Evolutionary conservation across 1,140 invertebrate genomes (phyloP), one percentile per base, ranked within the genome.

Genomic region (Drosophila simulans): DNA sequence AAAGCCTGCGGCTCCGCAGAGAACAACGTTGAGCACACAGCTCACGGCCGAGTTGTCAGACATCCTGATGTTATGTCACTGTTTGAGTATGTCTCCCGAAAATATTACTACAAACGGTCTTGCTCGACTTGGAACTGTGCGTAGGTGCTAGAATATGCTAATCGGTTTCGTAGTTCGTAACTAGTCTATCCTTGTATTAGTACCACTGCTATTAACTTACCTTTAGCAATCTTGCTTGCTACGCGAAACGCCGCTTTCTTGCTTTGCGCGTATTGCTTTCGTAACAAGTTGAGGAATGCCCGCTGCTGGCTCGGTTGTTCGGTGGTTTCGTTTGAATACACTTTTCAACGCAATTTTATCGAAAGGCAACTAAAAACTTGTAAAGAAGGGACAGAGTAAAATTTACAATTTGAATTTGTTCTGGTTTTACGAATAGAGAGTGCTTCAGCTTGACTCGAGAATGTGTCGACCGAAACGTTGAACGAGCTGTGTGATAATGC

Each of bases 381-480:
- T 34, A 20, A 31, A 11, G 10, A n/a, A 20, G 27, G 11, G 7
- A 34, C 4, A n/a, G 57, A 3, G n/a, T 7, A 40, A 64, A 69
- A 39, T 59, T 68, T 80, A 57, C 22, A 51, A 68, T 45, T 79
- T 70, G 15, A 57, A 56, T 59, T 80, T 74, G 39, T 62, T 65
- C 55, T 39, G 34, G 34, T 39, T 72, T 58, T 71, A 58, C 37
- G 35, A 70, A 42, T 54, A 27, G 20, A 27, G 5, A 25, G 5
- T 34, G 22, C 22, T 22, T 35, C 35, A 60, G 49, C 31, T 63
- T 80, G 48, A 43, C 59, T 78, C 49, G 72, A 42, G 53, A 70
- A 60, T 78, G 42, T 69, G 53, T 57, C 65, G 83, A 86, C 75
- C 80, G 83, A 88, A 83, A 79, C 49, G 75, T 76, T 79, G 66